These are phyloP conservation scores for Psix sp. DNA, from an alignment of 1,140 invertebrate genomes.

Conservation along the genomic window DNA sequence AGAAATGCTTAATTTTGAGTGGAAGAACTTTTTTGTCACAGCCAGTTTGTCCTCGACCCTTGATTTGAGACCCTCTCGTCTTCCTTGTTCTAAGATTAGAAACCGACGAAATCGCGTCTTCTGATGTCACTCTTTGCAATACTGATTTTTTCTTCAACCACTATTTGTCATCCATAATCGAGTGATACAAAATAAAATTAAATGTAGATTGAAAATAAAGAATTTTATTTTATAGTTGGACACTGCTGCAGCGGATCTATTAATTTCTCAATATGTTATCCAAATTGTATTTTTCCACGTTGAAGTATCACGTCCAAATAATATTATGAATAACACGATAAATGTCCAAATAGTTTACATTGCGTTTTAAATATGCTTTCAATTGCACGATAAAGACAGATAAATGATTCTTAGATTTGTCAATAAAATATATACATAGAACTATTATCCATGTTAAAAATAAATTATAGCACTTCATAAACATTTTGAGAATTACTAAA, in stretches of 20 bases:
- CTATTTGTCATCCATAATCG: not conserved
- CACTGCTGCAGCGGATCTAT: too few species aligned
- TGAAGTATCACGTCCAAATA: constrained; percentile 7
- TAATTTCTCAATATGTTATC: too few species aligned
- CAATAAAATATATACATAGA: constrained; percentile 14
- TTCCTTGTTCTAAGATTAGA: constrained; percentile 74
- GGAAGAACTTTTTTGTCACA: constrained; percentile 59
- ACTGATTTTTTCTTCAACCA: not conserved
- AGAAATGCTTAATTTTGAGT: constrained; percentile 49
- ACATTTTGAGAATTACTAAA: too few species aligned
- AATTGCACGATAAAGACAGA: constrained; percentile 22
- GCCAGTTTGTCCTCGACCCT: constrained; percentile 53
- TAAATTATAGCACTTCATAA: too few species aligned
- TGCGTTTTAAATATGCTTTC: constrained; percentile 20
- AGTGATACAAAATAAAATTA: not conserved
- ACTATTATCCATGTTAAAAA: too few species aligned
- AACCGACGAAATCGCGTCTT: constrained; percentile 60
- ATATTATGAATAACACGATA: constrained; percentile 15
- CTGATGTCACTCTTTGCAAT: constrained; percentile 56
- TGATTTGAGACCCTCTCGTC: constrained; percentile 55
- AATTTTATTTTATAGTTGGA: too few species aligned
- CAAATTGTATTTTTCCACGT: constrained; percentile 2
- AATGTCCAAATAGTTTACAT: constrained; percentile 30
- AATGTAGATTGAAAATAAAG: too few species aligned
- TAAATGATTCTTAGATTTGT: constrained; percentile 30